Evolutionary conservation across 2,797 vertebrate species (phyloP).

Genomic region (Cichlasoma orientale): DNA sequence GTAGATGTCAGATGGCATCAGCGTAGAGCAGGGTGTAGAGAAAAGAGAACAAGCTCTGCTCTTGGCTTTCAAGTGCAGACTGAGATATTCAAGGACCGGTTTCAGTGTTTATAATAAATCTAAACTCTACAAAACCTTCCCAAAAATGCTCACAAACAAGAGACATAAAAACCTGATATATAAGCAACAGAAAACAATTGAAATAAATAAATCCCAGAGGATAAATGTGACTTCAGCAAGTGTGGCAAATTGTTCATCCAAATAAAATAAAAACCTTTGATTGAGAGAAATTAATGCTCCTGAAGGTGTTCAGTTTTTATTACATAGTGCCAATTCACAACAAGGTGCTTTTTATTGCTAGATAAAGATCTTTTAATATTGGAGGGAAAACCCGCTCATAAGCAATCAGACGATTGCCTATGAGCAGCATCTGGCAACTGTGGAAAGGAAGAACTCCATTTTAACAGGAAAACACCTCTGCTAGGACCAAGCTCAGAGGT

Average conservation of each 20-base stretch:
- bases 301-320: background rate
- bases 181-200: background rate
- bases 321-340: too few relatives aligned
- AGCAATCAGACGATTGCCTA: background rate
- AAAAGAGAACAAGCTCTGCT: background rate
- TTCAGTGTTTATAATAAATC: background rate
- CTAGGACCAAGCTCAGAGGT: background rate
- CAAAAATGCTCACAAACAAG: background rate
- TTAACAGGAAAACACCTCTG: background rate
- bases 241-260: background rate
- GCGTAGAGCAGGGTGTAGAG: background rate
- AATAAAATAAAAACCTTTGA: background rate
- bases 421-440: background rate
- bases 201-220: background rate
- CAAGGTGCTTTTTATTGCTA: too few relatives aligned
- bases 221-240: background rate
- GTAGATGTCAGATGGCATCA: background rate
- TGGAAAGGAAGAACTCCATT: background rate
- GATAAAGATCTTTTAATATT: too few relatives aligned
- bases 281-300: background rate
- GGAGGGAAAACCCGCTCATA: background rate
- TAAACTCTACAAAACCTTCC: too few relatives aligned
- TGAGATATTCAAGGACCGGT: background rate
- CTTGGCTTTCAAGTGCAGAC: background rate
- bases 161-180: background rate